Evolutionary conservation across 2,888 invertebrate species (phyloP), one percentile per base, ranked within the genome.

Genomic region (Meiosimyza decipiens): DNA sequence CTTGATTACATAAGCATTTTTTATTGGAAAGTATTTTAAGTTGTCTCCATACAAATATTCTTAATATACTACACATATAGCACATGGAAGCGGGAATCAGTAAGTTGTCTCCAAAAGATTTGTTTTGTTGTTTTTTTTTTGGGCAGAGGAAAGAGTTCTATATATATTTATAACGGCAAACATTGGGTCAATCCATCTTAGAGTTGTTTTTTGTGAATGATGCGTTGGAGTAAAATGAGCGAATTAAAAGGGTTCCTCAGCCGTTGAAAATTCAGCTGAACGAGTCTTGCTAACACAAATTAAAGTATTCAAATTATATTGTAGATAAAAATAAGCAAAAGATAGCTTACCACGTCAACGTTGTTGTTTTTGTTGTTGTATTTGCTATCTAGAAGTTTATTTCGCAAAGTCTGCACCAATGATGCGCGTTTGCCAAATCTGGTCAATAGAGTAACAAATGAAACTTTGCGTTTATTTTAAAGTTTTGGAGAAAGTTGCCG

Each of bases 371-470:
- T 40, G 9, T 40, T 40, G 40, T 7, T 40, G 40, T 5, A 9
- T 1, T 40, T 40, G 40, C 40, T 40, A 6, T 85, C 85, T n/a
- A 81, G 71, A 13, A 83, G 71, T 68, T 80, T 82, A 73, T 83
- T 84, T 15, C 79, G 79, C 3, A 85, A 71, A 6, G 83, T 64
- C 71, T 84, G 84, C 54, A 80, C 72, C n/a, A 85, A 65, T 1
- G 82, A 73, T 33, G 80, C 78, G 2, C 87, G 81, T 73, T 87
- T 87, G 5, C 87, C 87, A 66, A 86, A 87, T 50, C 87, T 84
- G 55, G 13, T 71, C 72, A 60, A 49, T 22, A 47, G 6, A 28
- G 65, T 54, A 7, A 28, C 28, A 28, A 28, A 28, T 28, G 4
- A 51, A 49, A 22, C 16, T 22, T 11, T 70, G 13, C 6, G 40